Evolutionary conservation across 2,113 vertebrate genomes (phyloP).

Genomic region (Rhegmatorhina hoffmannsi): DNA sequence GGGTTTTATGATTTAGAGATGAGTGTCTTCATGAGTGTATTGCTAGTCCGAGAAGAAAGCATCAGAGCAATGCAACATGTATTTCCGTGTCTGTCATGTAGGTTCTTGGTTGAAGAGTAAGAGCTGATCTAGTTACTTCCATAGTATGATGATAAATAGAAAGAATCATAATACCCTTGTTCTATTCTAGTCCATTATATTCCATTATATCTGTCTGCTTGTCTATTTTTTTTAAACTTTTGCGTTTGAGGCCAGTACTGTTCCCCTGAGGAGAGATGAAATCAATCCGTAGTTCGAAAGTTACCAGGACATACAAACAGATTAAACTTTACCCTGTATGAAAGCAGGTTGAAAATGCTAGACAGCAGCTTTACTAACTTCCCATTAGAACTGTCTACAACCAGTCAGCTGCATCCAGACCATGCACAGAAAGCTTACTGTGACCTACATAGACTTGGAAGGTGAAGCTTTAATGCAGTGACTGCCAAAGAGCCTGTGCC

Average conservation of each 20-base stretch:
- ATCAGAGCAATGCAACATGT: background rate
- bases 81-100: background rate
- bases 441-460: slow-evolving; percentile 52
- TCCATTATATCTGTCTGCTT: background rate
- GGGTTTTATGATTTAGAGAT: background rate
- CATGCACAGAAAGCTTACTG: slow-evolving; percentile 27
- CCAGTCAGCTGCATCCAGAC: slow-evolving; percentile 35
- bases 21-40: background rate
- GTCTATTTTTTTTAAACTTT: background rate
- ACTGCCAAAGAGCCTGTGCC: slow-evolving; percentile 15
- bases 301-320: background rate
- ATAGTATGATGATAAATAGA: background rate
- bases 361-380: slow-evolving; percentile 13
- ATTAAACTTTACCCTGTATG: background rate
- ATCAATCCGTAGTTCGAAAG: background rate
- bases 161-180: background rate
- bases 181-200: background rate
- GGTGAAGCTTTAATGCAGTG: slow-evolving; percentile 37
- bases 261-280: background rate
- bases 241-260: background rate
- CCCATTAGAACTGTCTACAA: slow-evolving; percentile 12
- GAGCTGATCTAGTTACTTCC: background rate
- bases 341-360: background rate
- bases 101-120: background rate
- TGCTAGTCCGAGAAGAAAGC: background rate